Percentiles rank a stretch among this genome's conserved stretches.
These are phyloP conservation scores for Hippocampus comes DNA, from an alignment of 2,113 vertebrate species.

Conservation along the genomic window DNA sequence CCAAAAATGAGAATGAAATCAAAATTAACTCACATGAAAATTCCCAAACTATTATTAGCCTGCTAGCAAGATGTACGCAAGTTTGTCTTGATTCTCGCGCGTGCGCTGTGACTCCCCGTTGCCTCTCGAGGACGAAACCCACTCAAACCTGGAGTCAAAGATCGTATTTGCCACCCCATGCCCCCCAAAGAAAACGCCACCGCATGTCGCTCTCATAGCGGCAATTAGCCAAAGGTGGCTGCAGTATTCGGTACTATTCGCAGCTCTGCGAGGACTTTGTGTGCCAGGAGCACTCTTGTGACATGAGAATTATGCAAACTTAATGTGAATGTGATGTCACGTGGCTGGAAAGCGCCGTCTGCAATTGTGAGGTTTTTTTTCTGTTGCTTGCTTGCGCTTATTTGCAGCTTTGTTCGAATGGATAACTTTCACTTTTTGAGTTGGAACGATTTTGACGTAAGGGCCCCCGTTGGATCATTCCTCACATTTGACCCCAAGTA, in stretches of 20 bases:
- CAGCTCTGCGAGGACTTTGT: conserved; percentile 6
- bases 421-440: background rate
- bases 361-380: conserved; percentile 18
- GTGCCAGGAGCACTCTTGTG: conserved; percentile 55
- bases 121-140: background rate
- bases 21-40: too few relatives aligned
- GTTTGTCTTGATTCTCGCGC: too few relatives aligned
- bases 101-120: background rate
- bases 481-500: background rate
- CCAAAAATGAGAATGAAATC: too few relatives aligned
- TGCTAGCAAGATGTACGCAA: too few relatives aligned
- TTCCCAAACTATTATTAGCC: too few relatives aligned
- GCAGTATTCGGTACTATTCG: background rate
- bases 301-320: conserved; percentile 68
- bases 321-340: conserved; percentile 60
- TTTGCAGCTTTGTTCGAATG: background rate
- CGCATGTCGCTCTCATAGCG: background rate
- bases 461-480: background rate
- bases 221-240: background rate
- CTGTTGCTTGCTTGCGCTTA: conserved; percentile 1
- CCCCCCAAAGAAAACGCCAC: background rate
- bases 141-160: background rate
- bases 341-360: conserved; percentile 18
- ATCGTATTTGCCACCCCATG: background rate
- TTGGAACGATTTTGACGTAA: background rate